phyloP scores from a whole-genome alignment of 2,113 vertebrate species.

The Podiceps cristatus region DNA sequence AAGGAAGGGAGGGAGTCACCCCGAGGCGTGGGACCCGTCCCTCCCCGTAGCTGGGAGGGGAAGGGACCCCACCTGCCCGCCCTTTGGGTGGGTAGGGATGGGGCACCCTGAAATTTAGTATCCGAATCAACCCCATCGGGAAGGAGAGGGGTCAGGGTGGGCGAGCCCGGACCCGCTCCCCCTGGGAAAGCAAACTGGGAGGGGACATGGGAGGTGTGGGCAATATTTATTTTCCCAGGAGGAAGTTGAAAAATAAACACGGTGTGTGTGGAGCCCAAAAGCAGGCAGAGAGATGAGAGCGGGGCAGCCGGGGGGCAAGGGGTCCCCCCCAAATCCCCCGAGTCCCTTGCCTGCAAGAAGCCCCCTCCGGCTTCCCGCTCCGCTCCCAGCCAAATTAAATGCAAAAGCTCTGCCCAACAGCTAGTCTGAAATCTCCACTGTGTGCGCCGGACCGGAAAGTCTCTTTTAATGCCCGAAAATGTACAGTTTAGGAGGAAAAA shows the following conservation, averaged over 20 bases:
- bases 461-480: background rate
- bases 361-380: background rate
- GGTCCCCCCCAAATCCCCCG: rapidly evolving
- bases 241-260: background rate
- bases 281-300: background rate
- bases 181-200: background rate
- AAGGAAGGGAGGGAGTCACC: background rate
- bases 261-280: rapidly evolving
- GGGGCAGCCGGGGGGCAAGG: background rate
- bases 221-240: background rate
- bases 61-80: no score
- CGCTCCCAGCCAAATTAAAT: background rate
- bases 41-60: background rate
- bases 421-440: rapidly evolving
- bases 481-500: background rate
- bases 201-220: no score
- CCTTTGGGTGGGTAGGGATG: background rate
- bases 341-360: background rate
- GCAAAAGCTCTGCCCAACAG: background rate
- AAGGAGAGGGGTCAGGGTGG: background rate
- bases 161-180: rapidly evolving
- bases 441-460: background rate
- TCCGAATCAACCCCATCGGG: rapidly evolving
- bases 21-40: rapidly evolving
- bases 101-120: background rate